Evolutionary conservation across 2,797 vertebrate species (phyloP).

Genomic region (Anolis apletophallus): DNA sequence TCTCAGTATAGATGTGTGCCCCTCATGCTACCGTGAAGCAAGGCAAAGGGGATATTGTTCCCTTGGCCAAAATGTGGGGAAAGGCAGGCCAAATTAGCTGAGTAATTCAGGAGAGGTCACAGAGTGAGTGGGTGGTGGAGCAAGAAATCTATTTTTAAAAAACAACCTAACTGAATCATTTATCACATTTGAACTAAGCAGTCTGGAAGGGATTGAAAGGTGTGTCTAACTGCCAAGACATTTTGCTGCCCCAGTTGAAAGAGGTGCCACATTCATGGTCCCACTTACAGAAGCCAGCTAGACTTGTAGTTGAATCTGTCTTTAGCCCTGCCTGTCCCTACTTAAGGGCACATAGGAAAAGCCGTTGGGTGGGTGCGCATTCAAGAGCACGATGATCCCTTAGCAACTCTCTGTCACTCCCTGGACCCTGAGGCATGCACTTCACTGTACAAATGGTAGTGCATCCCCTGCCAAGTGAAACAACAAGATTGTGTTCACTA

Average conservation of each 20-base stretch:
- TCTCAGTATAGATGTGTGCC: neutral
- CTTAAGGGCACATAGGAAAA: neutral
- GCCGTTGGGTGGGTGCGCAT: too few relatives aligned
- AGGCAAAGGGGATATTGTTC: neutral
- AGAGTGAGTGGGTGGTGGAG: neutral
- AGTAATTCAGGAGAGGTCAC: constrained; percentile 10
- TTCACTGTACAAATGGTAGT: neutral
- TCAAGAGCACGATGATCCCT: neutral
- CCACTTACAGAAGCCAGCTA: neutral
- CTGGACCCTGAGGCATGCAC: neutral
- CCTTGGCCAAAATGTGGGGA: neutral
- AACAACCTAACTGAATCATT: neutral
- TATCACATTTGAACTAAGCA: neutral
- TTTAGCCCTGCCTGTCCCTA: neutral
- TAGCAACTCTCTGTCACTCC: neutral
- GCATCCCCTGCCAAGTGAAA: neutral
- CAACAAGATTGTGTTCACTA: neutral
- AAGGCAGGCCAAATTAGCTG: constrained; percentile 10
- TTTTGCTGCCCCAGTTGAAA: neutral
- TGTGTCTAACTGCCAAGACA: neutral
- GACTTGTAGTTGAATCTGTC: neutral
- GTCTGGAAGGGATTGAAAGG: neutral
- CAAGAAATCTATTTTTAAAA: neutral
- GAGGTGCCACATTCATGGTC: too few relatives aligned
- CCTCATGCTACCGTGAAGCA: neutral